phyloP scores from a whole-genome alignment of 2,113 vertebrate genomes.

The Azemiops feae region DNA sequence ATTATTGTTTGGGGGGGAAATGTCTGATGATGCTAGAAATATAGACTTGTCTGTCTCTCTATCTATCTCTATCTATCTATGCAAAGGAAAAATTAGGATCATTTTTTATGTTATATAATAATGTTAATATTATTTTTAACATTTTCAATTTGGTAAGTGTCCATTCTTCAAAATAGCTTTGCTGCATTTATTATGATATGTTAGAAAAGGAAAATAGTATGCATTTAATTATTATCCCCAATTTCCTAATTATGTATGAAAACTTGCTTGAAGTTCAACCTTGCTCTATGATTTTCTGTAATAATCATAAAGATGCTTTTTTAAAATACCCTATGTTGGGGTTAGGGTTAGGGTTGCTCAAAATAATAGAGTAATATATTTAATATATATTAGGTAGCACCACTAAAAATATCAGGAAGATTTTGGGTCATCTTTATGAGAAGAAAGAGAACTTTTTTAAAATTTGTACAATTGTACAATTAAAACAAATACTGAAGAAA shows the following conservation, averaged over 20 bases:
- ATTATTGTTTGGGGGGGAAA: constrained; percentile 54
- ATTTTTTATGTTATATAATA: constrained; percentile 34
- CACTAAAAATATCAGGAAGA: background rate
- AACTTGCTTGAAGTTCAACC: background rate
- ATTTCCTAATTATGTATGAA: background rate
- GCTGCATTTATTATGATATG: background rate
- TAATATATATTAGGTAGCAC: background rate
- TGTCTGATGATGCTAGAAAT: constrained; percentile 42
- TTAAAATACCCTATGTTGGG: background rate
- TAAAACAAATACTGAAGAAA: constrained; percentile 12
- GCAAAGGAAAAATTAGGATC: constrained; percentile 51
- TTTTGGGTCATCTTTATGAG: background rate
- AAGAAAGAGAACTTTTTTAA: background rate
- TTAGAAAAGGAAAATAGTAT: background rate
- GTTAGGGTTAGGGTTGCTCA: too few relatives aligned
- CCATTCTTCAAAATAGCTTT: background rate
- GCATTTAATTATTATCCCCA: background rate
- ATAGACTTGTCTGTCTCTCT: constrained; percentile 23
- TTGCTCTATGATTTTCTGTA: background rate
- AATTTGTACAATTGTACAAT: background rate
- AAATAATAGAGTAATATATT: background rate
- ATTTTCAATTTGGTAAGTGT: background rate
- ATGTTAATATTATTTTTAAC: constrained; percentile 36
- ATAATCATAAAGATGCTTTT: background rate
- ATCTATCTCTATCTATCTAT: background rate